Evolutionary conservation across 2,888 invertebrate species (phyloP).

Genomic region (Drosophila anomalipes): DNA sequence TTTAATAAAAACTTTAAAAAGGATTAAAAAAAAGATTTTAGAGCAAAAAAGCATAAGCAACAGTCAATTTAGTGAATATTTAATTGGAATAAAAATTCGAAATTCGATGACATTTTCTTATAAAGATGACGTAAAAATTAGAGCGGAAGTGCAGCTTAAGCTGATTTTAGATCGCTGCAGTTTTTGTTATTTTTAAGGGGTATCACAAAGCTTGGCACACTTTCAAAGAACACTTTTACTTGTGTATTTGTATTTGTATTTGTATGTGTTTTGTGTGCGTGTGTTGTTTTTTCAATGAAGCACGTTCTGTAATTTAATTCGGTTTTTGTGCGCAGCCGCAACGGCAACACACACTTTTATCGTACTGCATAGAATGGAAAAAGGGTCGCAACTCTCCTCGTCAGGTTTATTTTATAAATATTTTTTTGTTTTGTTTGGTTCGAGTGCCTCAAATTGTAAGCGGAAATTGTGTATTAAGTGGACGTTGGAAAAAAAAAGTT

Average conservation of each 20-base stretch:
- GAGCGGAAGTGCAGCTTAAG: neutral
- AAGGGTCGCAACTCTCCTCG: conserved; percentile 57
- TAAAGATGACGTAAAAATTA: neutral
- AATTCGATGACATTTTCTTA: neutral
- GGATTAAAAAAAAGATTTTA: neutral
- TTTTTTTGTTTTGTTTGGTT: conserved; percentile 40
- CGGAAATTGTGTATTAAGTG: conserved; percentile 81
- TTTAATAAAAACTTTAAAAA: neutral
- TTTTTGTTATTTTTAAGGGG: neutral
- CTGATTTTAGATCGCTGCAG: neutral
- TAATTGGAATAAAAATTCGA: neutral
- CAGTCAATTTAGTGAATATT: rapidly evolving
- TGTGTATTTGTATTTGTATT: conserved; percentile 32
- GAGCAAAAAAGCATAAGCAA: neutral
- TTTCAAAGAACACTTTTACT: conserved; percentile 23
- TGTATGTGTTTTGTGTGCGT: conserved; percentile 12
- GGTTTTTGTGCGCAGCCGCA: conserved; percentile 74
- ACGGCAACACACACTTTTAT: conserved; percentile 26
- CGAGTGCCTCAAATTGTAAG: conserved; percentile 70
- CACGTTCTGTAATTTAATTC: conserved; percentile 80
- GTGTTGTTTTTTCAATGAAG: conserved; percentile 38
- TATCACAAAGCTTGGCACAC: conserved; percentile 7
- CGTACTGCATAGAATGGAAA: conserved; percentile 6
- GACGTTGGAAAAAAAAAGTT: conserved; percentile 26
- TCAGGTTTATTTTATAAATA: conserved; percentile 57